Evolutionary conservation across 2,113 vertebrate species (phyloP), one percentile per base, ranked within the genome.

Genomic region (Cyphomyrus discorhynchus): DNA sequence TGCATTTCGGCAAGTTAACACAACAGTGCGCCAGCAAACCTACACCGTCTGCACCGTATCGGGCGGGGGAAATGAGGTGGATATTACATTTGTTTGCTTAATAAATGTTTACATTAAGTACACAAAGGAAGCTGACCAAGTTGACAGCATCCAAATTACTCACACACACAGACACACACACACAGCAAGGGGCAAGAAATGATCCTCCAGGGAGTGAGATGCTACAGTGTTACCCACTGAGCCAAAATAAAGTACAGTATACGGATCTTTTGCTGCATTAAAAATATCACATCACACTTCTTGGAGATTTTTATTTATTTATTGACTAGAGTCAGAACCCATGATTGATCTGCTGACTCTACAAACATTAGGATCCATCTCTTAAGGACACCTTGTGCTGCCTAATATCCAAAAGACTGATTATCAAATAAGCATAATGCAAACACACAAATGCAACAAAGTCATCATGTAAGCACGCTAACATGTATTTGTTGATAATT

Each of bases 1-100:
- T 53, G 56, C 82, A 84, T 89, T 47, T 91, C 27, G 35, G 39
- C 85, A n/a, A 17, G 31, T 45, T 90, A 88, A 88, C 87, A 90
- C 82, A 19, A 85, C 49, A 62, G 42, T 2, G 11, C 21, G 4
- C 89, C 11, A 7, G 52, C 8, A 53, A 11, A 45, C 7, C 84
- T 46, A 70, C 39, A 86, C n/a, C 0, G 2, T 19, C 74, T 19
- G 17, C 35, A 19, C 35, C 74, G 6, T 19, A 17, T 35, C 3
- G 15, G 15, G 35, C 6, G 0, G 15, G 15, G 31, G 15, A 17
- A 80, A 84, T 47, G 19, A 47, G 45, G 39, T 84, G 19, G 7
- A 46, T 39, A 47, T 83, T 47, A 83, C 21, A 83, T 83, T 19
- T 47, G 39, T 11, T 83, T 39, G 6, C 70, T 77, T 77, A 39